phyloP scores from a whole-genome alignment of 2,113 vertebrate species.

The Sapajus apella region DNA sequence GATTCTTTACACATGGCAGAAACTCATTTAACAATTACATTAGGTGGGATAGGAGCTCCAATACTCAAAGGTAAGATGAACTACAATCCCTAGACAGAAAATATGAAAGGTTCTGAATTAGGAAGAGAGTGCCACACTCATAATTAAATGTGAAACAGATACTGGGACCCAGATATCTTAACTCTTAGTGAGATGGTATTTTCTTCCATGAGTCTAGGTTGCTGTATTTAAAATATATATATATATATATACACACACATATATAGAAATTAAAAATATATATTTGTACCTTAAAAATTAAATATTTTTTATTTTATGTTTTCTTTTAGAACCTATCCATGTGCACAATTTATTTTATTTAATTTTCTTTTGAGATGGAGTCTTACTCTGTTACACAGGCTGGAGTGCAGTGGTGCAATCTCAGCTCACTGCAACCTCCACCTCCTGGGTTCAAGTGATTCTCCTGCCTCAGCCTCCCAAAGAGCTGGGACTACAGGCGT shows the following conservation, averaged over 20 bases:
- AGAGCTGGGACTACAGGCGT: too few relatives aligned
- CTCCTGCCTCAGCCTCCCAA: too few relatives aligned
- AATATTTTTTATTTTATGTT: too few relatives aligned
- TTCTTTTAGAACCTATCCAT: too few relatives aligned
- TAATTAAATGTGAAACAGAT: not conserved
- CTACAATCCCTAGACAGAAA: not conserved
- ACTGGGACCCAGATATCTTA: not conserved
- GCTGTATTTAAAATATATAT: not conserved
- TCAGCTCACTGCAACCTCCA: too few relatives aligned
- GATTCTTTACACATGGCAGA: conserved; percentile 27
- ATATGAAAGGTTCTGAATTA: not conserved
- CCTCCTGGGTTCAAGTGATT: too few relatives aligned
- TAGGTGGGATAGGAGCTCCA: not conserved
- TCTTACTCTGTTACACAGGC: too few relatives aligned
- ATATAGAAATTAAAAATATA: too few relatives aligned
- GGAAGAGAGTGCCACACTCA: not conserved
- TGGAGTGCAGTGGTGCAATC: too few relatives aligned
- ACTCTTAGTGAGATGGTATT: not conserved
- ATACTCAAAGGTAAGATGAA: not conserved
- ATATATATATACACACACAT: not conserved
- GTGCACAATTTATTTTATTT: too few relatives aligned
- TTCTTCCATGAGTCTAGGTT: not conserved
- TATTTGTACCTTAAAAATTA: too few relatives aligned
- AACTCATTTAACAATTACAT: conserved; percentile 12
- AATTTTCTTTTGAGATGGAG: too few relatives aligned